phyloP scores from a whole-genome alignment of 2,113 vertebrate genomes.

The Atrichornis clamosus region DNA sequence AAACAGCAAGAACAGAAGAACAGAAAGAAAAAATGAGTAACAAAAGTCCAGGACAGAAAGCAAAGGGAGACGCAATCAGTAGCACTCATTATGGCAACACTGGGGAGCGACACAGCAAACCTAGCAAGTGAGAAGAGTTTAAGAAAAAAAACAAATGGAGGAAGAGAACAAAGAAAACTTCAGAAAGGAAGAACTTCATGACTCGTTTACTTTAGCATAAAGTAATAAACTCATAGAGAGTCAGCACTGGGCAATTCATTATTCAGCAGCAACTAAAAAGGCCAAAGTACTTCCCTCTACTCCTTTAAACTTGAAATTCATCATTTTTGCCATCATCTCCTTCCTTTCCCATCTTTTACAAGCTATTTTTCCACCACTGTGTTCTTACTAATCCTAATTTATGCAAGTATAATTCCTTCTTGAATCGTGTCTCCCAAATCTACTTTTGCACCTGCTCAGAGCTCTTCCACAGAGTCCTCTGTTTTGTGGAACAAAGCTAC shows the following conservation, averaged over 20 bases:
- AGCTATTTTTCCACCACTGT: rapidly evolving
- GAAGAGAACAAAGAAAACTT: background rate
- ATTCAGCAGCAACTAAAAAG: background rate
- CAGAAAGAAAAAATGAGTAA: background rate
- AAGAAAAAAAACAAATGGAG: background rate
- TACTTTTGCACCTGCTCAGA: background rate
- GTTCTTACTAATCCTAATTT: background rate
- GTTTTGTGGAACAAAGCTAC: background rate
- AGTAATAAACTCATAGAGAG: background rate
- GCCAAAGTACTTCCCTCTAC: background rate
- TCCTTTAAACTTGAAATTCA: background rate
- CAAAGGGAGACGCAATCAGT: background rate
- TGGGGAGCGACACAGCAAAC: background rate
- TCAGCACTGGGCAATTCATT: background rate
- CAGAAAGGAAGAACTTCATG: background rate
- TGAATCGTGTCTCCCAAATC: background rate
- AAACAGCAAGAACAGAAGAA: too few species aligned
- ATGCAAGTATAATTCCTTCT: background rate
- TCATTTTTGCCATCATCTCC: background rate
- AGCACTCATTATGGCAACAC: background rate
- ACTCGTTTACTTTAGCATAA: background rate
- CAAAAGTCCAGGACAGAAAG: background rate
- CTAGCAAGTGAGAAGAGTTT: background rate
- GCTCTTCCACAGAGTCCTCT: background rate
- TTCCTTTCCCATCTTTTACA: background rate